Percentiles rank a stretch among this genome's conserved stretches.
phyloP scores from a whole-genome alignment of 1,140 invertebrate genomes.

The Drosophila ficusphila region DNA sequence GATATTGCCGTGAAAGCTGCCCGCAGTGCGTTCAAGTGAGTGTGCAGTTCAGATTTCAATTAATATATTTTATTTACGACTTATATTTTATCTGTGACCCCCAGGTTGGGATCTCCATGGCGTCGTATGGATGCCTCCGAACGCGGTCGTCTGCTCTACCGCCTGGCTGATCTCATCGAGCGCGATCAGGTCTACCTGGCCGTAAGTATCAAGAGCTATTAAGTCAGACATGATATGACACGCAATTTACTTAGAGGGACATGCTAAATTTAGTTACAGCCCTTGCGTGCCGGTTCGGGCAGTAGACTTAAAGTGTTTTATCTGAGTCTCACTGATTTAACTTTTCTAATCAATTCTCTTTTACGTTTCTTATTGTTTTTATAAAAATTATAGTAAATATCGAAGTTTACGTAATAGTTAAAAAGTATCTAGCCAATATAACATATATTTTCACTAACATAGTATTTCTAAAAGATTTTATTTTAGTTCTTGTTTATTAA shows the following conservation, averaged over 20 bases:
- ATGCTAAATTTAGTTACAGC: background rate
- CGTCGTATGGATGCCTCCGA: constrained; percentile 95
- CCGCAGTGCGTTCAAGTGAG: constrained; percentile 89
- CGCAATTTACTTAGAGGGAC: background rate
- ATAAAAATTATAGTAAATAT: too few species aligned
- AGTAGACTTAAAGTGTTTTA: too few species aligned
- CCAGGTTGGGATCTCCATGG: constrained; percentile 91
- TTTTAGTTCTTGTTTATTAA: too few species aligned
- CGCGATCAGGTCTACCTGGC: constrained; percentile 91
- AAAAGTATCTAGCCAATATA: too few species aligned
- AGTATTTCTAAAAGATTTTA: too few species aligned
- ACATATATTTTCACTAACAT: too few species aligned
- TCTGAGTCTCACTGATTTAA: too few species aligned
- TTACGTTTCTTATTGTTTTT: too few species aligned
- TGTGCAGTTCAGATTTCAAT: background rate
- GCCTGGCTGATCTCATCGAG: constrained; percentile 93
- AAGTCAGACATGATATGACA: background rate
- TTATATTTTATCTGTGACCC: background rate
- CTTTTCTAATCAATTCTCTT: too few species aligned
- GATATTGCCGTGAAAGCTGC: constrained; percentile 95
- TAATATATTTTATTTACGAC: background rate
- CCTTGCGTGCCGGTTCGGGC: too few species aligned
- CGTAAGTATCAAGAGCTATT: constrained; percentile 85
- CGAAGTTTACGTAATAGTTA: too few species aligned
- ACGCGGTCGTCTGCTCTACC: constrained; percentile 91